Base-by-base conservation (phyloP, 2,888 invertebrate genomes). In the Metallyticus violacea region DNA sequence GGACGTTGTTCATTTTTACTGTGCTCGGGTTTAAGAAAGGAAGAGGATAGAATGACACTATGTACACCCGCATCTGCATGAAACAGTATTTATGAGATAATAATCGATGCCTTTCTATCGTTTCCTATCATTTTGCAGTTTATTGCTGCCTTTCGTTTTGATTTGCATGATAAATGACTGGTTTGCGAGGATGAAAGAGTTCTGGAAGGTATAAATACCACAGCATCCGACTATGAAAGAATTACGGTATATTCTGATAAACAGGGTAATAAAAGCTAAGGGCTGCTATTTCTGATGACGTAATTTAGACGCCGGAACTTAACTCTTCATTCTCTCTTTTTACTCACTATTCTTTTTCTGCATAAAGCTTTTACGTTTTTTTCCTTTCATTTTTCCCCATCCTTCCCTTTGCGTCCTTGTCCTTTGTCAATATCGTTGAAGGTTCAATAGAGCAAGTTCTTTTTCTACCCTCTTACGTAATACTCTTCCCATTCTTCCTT, bases 401-500 rank as follows among this genome's bases (percentile, higher is more conserved):
- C 40, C 40, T 62, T 62, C 15, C 40, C 40, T 62, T 62, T 62
- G 40, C 40, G 40, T 62, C 40, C 40, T 62, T 62, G 40, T 62
- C 40, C 40, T 62, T 62, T 62, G 40, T 62, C 40, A 62, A 62
- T 62, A 62, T 62, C 40, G 22, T 62, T 62, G 40, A 62, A 82
- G 82, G 82, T 82, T 82, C 82, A 82, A 82, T 82, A 27, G 82
- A 82, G 76, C 82, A 76, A 82, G 76, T 76, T 40, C 82, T 82
- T 82, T 82, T 62, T 82, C 62, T 82, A 22, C 62, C 26, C 76
- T 82, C 82, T 82, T 82, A 82, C 27, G 82, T 82, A 62, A 62
- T 82, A 62, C 82, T 82, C 76, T 82, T 82, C 76, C 76, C 27
- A 40, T 22, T 82, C 9, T 76, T 82, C 26, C 30, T 30, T 22